These are phyloP conservation scores for Strix uralensis DNA, from an alignment of 2,113 vertebrate species.

Conservation along the genomic window DNA sequence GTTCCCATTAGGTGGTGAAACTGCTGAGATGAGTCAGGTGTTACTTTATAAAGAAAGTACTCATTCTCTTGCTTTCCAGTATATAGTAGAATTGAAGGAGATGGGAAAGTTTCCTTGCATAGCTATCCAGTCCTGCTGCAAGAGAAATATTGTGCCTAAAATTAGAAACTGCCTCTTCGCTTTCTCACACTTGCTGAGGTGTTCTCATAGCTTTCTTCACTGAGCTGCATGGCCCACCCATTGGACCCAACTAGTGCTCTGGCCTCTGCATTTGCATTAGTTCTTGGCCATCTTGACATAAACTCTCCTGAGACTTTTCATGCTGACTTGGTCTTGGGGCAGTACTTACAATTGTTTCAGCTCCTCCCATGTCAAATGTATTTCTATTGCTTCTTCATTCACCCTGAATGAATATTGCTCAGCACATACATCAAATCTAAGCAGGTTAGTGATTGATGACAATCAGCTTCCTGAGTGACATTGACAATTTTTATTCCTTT, in stretches of 20 bases:
- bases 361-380: not conserved
- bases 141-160: not conserved
- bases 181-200: not conserved
- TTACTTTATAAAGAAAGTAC: not conserved
- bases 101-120: not conserved
- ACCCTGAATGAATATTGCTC: not conserved
- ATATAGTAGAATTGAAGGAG: not conserved
- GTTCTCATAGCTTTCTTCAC: not conserved
- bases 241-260: not conserved
- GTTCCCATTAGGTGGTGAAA: not conserved
- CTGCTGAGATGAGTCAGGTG: not conserved
- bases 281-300: not conserved
- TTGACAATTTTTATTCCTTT: not conserved
- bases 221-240: not conserved
- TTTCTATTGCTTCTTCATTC: not conserved
- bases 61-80: not conserved
- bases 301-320: not conserved
- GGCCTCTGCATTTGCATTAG: not conserved
- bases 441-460: not conserved
- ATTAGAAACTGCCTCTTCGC: not conserved
- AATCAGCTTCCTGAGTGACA: not conserved
- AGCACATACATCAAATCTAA: not conserved
- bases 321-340: not conserved
- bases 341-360: not conserved
- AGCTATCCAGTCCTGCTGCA: not conserved